phyloP scores from a whole-genome alignment of 2,113 vertebrate genomes.

The Peromyscus californicus region DNA sequence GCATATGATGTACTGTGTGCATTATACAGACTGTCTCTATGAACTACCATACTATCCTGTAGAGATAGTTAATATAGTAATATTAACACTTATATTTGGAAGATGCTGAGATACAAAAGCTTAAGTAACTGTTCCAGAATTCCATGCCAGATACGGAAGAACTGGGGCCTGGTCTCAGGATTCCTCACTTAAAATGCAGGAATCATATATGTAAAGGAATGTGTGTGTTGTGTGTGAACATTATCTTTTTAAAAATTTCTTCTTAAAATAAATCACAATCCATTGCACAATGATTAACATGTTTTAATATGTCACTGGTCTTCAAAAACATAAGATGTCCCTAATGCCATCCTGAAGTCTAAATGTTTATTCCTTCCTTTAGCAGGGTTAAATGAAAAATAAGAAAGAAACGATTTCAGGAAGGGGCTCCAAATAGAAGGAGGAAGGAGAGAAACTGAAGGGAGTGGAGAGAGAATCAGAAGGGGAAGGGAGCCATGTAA shows the following conservation, averaged over 20 bases:
- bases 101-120: neutral
- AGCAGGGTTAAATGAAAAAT: neutral
- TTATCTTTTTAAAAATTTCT: neutral
- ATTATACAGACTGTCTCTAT: neutral
- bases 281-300: neutral
- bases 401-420: neutral
- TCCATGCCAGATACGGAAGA: neutral
- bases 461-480: neutral
- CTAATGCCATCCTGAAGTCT: neutral
- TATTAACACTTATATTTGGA: neutral
- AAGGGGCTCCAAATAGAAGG: neutral
- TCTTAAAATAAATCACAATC: neutral
- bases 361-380: neutral
- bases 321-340: neutral
- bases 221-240: rapidly evolving
- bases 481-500: neutral
- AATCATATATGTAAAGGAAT: neutral
- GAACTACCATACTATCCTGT: neutral
- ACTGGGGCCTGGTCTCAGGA: neutral
- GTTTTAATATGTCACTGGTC: neutral
- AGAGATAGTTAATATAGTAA: neutral
- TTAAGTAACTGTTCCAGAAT: neutral
- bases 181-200: neutral
- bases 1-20: neutral
- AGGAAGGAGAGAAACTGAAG: neutral